Conservation (phyloP, 2,888 invertebrate genomes). For the Pecten maximus region DNA sequence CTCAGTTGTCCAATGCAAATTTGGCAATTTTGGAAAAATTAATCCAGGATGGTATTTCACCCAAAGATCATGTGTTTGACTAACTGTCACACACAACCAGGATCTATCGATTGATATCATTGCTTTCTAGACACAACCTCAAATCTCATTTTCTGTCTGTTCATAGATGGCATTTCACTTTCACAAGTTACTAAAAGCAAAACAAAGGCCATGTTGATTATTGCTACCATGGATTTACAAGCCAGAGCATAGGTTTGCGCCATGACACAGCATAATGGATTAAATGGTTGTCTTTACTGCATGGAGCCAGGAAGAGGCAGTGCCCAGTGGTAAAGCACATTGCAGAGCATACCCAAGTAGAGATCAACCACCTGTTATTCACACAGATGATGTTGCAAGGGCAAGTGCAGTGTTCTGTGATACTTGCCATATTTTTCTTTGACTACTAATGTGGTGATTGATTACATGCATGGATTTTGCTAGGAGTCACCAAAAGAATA, state of each 20-base stretch:
- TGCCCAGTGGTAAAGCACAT: constrained; percentile 53
- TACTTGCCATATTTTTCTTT: constrained; percentile 53
- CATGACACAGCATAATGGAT: constrained; percentile 61
- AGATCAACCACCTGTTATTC: background rate
- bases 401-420: constrained; percentile 43
- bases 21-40: too few species aligned
- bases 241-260: constrained; percentile 54
- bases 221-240: constrained; percentile 59
- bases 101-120: too few species aligned
- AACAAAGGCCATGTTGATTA: constrained; percentile 49
- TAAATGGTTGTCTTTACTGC: constrained; percentile 57
- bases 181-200: background rate
- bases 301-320: constrained; percentile 48
- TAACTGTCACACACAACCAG: too few species aligned
- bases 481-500: constrained; percentile 55
- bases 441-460: constrained; percentile 49
- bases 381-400: constrained; percentile 39
- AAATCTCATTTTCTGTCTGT: too few species aligned
- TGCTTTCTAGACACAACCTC: too few species aligned
- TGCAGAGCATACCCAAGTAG: constrained; percentile 44
- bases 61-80: too few species aligned
- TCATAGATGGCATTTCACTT: too few species aligned
- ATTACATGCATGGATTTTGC: constrained; percentile 56
- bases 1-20: too few species aligned
- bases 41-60: too few species aligned